Evolutionary conservation across 2,888 invertebrate species (phyloP), one percentile per base, ranked within the genome.

Genomic region (Rhagium mordax): DNA sequence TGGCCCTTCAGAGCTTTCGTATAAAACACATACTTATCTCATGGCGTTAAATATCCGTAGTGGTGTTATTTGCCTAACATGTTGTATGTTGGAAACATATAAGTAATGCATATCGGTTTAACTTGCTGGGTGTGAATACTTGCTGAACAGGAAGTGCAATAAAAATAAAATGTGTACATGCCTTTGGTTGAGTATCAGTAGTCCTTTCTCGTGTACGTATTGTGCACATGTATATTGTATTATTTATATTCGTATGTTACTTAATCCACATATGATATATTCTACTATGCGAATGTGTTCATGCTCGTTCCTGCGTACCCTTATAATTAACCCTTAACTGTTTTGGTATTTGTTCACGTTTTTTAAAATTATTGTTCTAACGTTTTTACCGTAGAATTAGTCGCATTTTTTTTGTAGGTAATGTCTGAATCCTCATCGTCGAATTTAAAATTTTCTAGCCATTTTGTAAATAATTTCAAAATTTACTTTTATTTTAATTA

Each of bases 11-110:
- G n/a, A n/a, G n/a, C n/a, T n/a, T n/a, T n/a, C n/a, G n/a, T n/a
- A n/a, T n/a, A n/a, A n/a, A 59, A 59, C 59, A 8, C 18, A 51
- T 51, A 51, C 41, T 41, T 41, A 41, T 0, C 41, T 41, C 41
- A 53, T 1, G 24, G 15, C 27, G 27, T n/a, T 57, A 13, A 33
- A 15, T 2, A 13, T n/a, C 5, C 7, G 16, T 27, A 51, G 15
- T 21, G 64, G 48, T 48, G 49, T 64, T 64, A 64, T 64, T 64
- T 64, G 29, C 64, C 24, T 48, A 49, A n/a, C 47, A 62, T 21
- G 61, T 41, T 33, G 60, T 20, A 29, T 33, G 20, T 20, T 33
- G 33, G 60, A 60, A 41, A 20, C 18, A n/a, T 33, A 18, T 21
- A 21, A 18, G 18, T 21, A 21, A 51, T 51, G 20, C 41, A 13